Evolutionary conservation across 2,113 vertebrate species (phyloP).

Genomic region (Acanthochromis polyacanthus): DNA sequence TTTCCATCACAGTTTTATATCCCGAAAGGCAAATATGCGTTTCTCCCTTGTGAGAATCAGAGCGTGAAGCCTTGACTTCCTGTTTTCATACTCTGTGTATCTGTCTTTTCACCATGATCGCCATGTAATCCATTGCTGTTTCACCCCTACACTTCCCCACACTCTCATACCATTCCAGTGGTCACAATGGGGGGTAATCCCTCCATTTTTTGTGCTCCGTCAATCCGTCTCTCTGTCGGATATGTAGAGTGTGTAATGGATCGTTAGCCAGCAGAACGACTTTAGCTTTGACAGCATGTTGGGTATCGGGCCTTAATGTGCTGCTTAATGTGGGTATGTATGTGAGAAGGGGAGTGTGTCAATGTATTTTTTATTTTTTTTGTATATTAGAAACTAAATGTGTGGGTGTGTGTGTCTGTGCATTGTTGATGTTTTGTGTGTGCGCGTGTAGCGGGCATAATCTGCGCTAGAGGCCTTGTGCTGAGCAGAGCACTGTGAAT

Average conservation of each 20-base stretch:
- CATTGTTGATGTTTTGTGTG: slow-evolving; percentile 45
- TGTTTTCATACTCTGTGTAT: slow-evolving; percentile 28
- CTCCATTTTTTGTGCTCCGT: slow-evolving; percentile 57
- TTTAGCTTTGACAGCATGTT: slow-evolving; percentile 63
- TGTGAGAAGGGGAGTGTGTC: slow-evolving; percentile 41
- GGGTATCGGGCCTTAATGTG: slow-evolving; percentile 61
- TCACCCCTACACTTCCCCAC: slow-evolving; percentile 13
- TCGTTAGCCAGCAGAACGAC: slow-evolving; percentile 72
- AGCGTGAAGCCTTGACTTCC: slow-evolving; percentile 13
- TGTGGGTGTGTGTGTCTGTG: slow-evolving; percentile 39
- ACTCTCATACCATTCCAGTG: slow-evolving; percentile 30
- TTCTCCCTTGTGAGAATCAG: slow-evolving; percentile 21
- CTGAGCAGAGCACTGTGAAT: slow-evolving; percentile 70
- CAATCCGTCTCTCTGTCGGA: slow-evolving; percentile 54
- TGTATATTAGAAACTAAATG: slow-evolving; percentile 32
- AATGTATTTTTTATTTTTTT: slow-evolving; percentile 31
- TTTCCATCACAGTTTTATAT: slow-evolving; percentile 16
- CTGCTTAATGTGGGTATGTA: slow-evolving; percentile 45
- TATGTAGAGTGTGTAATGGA: slow-evolving; percentile 70
- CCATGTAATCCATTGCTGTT: slow-evolving; percentile 58
- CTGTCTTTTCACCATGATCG: slow-evolving; percentile 37
- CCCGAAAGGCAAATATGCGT: slow-evolving; percentile 17
- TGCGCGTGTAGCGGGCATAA: slow-evolving; percentile 62
- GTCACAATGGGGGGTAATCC: slow-evolving; percentile 59
- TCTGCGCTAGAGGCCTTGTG: slow-evolving; percentile 74